phyloP scores from a whole-genome alignment of 2,797 vertebrate genomes.

The Lepus oiostolus region DNA sequence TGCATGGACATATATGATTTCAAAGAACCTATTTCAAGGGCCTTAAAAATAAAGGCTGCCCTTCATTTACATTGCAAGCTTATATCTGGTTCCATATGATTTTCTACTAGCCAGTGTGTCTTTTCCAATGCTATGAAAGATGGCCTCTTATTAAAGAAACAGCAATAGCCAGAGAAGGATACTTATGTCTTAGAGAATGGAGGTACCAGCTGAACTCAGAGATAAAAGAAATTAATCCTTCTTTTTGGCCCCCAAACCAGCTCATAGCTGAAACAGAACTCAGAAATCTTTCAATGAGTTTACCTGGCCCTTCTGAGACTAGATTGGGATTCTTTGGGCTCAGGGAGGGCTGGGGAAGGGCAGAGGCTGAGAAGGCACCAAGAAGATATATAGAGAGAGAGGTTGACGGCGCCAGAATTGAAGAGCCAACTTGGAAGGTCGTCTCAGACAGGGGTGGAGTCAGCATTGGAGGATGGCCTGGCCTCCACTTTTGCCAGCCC shows the following conservation, averaged over 20 bases:
- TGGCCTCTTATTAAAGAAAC: neutral
- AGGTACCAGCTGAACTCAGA: neutral
- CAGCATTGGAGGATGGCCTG: neutral
- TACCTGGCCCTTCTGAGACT: neutral
- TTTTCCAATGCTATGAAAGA: neutral
- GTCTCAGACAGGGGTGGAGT: constrained; percentile 8
- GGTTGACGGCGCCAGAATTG: neutral
- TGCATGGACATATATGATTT: neutral
- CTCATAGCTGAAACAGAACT: constrained; percentile 9
- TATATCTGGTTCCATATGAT: neutral
- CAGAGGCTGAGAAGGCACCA: neutral
- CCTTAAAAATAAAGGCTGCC: constrained; percentile 15
- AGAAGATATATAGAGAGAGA: neutral
- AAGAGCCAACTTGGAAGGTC: constrained; percentile 8
- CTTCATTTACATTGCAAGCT: neutral
- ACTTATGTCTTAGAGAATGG: neutral
- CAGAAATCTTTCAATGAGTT: neutral
- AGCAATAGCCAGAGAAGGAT: neutral
- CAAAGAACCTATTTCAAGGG: neutral
- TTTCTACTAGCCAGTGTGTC: neutral
- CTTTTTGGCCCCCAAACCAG: neutral
- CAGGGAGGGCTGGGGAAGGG: no score
- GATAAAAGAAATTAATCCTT: neutral
- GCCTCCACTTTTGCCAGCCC: neutral
- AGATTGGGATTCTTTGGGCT: neutral